Evolutionary conservation across 2,888 invertebrate species (phyloP).

Genomic region (Drosophila melanosoma): DNA sequence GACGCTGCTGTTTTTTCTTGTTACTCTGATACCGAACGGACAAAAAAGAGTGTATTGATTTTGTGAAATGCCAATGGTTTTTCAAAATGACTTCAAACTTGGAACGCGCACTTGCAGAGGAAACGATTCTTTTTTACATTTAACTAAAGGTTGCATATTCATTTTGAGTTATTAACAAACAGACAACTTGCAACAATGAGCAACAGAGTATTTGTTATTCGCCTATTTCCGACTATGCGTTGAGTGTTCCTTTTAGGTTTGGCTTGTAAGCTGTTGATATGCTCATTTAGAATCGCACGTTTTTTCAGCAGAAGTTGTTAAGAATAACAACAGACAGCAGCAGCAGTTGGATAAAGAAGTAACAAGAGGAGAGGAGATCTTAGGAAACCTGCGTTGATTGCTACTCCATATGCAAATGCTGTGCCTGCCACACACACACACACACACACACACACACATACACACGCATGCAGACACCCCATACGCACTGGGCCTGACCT

Average conservation of each 20-base stretch:
- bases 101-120: not conserved
- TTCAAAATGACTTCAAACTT: not conserved
- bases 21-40: constrained; percentile 17
- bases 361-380: not conserved
- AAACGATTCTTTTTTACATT: not conserved
- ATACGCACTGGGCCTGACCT: constrained; percentile 59
- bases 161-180: not conserved
- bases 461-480: constrained; percentile 9
- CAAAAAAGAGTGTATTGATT: constrained; percentile 8
- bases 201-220: constrained; percentile 2
- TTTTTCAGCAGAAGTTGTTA: constrained; percentile 81
- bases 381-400: constrained; percentile 49
- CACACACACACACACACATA: constrained; percentile 8
- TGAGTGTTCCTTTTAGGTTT: constrained; percentile 39
- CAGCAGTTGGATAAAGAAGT: constrained; percentile 13
- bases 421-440: constrained; percentile 25
- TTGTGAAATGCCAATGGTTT: not conserved
- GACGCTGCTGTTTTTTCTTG: constrained; percentile 24
- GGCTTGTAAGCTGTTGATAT: constrained; percentile 79
- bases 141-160: no score
- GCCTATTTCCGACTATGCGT: constrained; percentile 7
- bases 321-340: constrained; percentile 40
- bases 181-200: not conserved
- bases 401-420: constrained; percentile 64
- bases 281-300: constrained; percentile 81